These are phyloP conservation scores for Siphonodentalium dalli DNA, from an alignment of 2,888 invertebrate genomes.

Conservation along the genomic window DNA sequence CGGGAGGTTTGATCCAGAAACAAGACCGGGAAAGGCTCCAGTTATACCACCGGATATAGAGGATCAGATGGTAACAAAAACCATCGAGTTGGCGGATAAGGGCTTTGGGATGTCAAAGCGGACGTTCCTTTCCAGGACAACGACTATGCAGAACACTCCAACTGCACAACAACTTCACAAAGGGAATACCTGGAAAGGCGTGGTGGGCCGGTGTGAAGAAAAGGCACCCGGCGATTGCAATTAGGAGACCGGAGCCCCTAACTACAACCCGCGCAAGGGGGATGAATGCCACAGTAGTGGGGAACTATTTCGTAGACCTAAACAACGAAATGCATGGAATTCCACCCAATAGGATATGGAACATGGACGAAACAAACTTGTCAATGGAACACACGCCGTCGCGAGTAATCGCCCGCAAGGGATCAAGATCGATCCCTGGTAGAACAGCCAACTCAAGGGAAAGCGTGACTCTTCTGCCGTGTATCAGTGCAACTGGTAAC, in stretches of 20 bases:
- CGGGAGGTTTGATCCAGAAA: background rate
- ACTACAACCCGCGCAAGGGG: conserved; percentile 5
- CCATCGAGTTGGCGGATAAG: background rate
- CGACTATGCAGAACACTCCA: background rate
- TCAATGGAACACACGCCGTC: conserved; percentile 19
- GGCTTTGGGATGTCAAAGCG: conserved; percentile 3
- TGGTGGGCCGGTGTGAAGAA: conserved; percentile 21
- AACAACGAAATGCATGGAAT: background rate
- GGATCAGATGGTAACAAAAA: conserved; percentile 1
- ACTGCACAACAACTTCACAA: conserved; percentile 7
- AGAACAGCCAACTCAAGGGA: conserved; percentile 6
- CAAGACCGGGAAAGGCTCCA: background rate
- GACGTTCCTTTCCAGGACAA: background rate
- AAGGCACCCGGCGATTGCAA: conserved; percentile 12
- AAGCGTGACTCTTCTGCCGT: conserved; percentile 18
- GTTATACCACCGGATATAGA: background rate
- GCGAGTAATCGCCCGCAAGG: conserved; percentile 9
- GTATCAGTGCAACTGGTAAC: conserved; percentile 20
- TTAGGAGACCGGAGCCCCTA: conserved; percentile 21
- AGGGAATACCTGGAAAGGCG: conserved; percentile 12
- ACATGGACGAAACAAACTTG: conserved; percentile 21
- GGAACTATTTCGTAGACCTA: conserved; percentile 1
- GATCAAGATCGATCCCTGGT: conserved; percentile 12
- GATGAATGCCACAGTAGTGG: conserved; percentile 1
- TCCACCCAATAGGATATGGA: conserved; percentile 6